These are phyloP conservation scores for Peromyscus californicus DNA, from an alignment of 2,113 vertebrate species.

Conservation along the genomic window DNA sequence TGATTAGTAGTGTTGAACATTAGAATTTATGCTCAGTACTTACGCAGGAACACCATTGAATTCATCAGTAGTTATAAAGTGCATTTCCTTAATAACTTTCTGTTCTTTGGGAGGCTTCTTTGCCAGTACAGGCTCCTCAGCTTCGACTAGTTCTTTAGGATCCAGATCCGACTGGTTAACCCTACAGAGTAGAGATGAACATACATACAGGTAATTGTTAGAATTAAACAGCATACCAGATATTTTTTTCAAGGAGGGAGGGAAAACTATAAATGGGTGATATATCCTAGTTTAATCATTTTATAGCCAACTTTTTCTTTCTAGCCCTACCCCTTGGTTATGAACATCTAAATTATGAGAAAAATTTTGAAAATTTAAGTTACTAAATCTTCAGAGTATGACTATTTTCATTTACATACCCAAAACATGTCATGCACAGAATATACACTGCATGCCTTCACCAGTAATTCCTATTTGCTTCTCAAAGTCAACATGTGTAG, in stretches of 20 bases:
- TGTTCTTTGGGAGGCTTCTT: constrained; percentile 80
- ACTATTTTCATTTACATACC: not conserved
- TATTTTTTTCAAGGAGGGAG: not conserved
- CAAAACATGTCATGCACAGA: not conserved
- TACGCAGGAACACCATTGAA: constrained; percentile 86
- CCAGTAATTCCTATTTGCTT: not conserved
- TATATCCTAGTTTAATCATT: not conserved
- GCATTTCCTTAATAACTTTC: constrained; percentile 80
- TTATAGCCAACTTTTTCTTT: constrained; percentile 22
- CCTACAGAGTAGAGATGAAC: constrained; percentile 66
- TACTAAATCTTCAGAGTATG: constrained; percentile 6
- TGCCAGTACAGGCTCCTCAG: rapidly evolving
- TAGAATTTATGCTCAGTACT: constrained; percentile 74
- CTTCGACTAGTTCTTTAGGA: constrained; percentile 21
- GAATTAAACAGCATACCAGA: not conserved
- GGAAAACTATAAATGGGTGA: not conserved
- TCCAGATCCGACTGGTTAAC: not conserved
- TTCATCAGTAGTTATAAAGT: constrained; percentile 86
- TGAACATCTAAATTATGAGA: not conserved
- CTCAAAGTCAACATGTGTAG: not conserved
- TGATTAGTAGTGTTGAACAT: not conserved
- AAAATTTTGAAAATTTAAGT: constrained; percentile 13
- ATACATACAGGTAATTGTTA: not conserved
- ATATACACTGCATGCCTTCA: not conserved
- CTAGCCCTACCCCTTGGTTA: not conserved